phyloP scores from a whole-genome alignment of 2,888 invertebrate species.

The Chymomyza amoena region DNA sequence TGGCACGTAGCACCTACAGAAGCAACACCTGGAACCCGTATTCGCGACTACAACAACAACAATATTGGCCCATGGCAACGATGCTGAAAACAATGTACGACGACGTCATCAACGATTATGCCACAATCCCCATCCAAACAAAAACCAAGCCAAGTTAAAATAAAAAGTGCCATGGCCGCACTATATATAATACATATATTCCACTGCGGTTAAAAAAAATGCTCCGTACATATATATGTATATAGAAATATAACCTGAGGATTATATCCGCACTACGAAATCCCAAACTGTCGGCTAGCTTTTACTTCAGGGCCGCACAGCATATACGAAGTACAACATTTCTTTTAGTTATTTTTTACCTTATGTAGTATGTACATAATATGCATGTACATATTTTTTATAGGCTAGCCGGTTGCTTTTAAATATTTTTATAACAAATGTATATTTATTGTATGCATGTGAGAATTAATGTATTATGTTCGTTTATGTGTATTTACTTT shows the following conservation, averaged over 20 bases:
- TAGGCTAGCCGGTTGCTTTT: constrained; percentile 20
- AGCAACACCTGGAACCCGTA: constrained; percentile 16
- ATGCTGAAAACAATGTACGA: constrained; percentile 23
- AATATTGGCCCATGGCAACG: background rate
- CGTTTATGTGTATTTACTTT: background rate
- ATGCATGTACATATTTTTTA: background rate
- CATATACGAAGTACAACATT: constrained; percentile 17
- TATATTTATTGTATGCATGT: background rate
- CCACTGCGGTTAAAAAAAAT: constrained; percentile 7
- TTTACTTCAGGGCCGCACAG: constrained; percentile 32
- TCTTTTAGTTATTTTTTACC: constrained; percentile 23
- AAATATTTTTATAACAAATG: constrained; percentile 29
- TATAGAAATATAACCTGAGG: constrained; percentile 38
- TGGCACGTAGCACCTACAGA: constrained; percentile 3
- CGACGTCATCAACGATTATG: constrained; percentile 54
- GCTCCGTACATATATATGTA: constrained; percentile 1
- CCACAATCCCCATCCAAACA: constrained; percentile 19
- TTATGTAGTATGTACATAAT: background rate
- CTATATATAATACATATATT: background rate
- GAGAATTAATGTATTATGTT: background rate
- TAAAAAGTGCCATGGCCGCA: background rate
- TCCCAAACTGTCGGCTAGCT: constrained; percentile 55
- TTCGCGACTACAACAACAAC: constrained; percentile 19
- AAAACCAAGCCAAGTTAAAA: constrained; percentile 4
- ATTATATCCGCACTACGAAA: constrained; percentile 57